Evolutionary conservation across 2,113 vertebrate genomes (phyloP), one percentile per base, ranked within the genome.

Genomic region (Morone chrysops): DNA sequence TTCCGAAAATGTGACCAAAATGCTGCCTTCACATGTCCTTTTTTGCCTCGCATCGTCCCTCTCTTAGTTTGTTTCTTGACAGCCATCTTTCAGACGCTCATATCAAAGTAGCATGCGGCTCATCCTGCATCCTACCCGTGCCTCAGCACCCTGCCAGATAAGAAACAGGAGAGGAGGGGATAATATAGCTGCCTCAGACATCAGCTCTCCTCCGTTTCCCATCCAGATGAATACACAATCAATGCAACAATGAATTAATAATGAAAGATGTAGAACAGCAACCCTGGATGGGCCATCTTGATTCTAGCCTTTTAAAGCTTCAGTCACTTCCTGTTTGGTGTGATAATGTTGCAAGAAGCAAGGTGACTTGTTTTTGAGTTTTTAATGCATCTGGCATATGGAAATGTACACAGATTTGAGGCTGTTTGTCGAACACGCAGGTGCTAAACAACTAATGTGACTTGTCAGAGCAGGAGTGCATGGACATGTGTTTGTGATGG

Each of bases 171-270:
- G 78, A 72, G 51, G 57, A 81, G 77, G 40, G 57, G 75, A 80
- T 87, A 84, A 87, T 86, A 50, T 56, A 82, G 69, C 87, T 57
- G 75, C 83, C 65, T 89, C 79, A 86, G 83, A 87, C 90, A 86
- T 78, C 72, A 57, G 70, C 74, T 84, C 79, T 57, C 66, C 79
- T 78, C 78, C 70, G 63, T 81, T 73, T 84, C 82, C 78, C 82
- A 89, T 87, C 80, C 83, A 89, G 88, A 90, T 92, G 82, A 94
- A 92, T 69, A 89, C 83, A 74, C 90, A 92, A 92, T 95, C 94
- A 90, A 96, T 94, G 92, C 75, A 2, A 85, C 82, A 41, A 92
- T 95, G 91, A 95, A 95, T 95, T 94, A 95, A 92, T 95, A 94
- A 95, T 95, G 92, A 94, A 91, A 87, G 93, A 93, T 94, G 94